Percentiles rank a stretch among this genome's conserved stretches.
These are phyloP conservation scores for Hypsibius dujardini DNA, from an alignment of 1,140 invertebrate species.

Conservation along the genomic window DNA sequence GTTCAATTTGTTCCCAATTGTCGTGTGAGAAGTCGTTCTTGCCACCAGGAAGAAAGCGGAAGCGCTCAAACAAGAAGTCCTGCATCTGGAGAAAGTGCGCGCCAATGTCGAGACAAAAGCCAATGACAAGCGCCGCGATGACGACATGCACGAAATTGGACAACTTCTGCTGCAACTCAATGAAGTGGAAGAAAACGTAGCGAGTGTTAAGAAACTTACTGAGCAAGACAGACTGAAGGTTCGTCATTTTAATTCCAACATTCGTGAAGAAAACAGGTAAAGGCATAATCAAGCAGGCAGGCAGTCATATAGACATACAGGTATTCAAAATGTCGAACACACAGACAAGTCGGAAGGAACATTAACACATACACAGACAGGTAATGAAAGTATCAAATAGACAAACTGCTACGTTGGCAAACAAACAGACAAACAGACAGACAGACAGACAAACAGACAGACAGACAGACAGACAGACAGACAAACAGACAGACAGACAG, in stretches of 20 bases:
- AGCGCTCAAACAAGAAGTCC: neutral
- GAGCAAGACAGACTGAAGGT: neutral
- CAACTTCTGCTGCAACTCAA: neutral
- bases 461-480: too few species aligned
- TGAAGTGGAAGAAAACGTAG: neutral
- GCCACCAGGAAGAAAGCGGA: neutral
- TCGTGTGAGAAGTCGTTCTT: neutral
- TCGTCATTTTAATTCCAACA: too few species aligned
- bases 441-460: too few species aligned
- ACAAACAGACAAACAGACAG: too few species aligned
- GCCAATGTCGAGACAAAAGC: neutral
- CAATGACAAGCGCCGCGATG: neutral
- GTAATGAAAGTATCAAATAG: neutral
- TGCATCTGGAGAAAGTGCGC: neutral
- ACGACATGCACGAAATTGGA: slow-evolving; percentile 10
- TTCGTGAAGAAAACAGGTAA: too few species aligned
- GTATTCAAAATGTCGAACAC: neutral
- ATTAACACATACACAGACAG: neutral
- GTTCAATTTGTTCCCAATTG: too few species aligned
- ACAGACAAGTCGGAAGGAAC: neutral
- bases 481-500: too few species aligned
- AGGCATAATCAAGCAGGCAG: too few species aligned
- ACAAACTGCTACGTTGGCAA: too few species aligned
- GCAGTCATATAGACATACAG: neutral
- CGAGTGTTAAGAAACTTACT: neutral